Evolutionary conservation across 1,140 invertebrate species (phyloP).

Genomic region (Anastrepha ludens): DNA sequence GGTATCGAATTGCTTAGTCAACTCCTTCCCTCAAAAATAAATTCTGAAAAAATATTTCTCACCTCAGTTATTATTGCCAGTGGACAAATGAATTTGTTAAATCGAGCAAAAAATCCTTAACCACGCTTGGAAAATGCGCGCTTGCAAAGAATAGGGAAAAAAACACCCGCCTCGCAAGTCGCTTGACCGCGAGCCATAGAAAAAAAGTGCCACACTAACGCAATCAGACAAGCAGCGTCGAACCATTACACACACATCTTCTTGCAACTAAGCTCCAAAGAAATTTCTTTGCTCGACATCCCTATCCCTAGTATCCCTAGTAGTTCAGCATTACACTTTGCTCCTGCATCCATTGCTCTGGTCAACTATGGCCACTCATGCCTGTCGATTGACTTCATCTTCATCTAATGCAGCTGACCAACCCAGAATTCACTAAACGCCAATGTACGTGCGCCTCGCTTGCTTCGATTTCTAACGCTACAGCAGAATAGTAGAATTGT

Average conservation of each 20-base stretch:
- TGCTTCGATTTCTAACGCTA: background rate
- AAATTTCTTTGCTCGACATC: background rate
- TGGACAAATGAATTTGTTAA: background rate
- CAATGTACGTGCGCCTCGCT: background rate
- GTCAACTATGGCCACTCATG: slow-evolving; percentile 25
- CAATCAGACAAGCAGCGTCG: background rate
- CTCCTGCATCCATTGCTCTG: background rate
- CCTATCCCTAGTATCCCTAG: no score
- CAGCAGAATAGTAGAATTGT: background rate
- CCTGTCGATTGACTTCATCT: slow-evolving; percentile 37
- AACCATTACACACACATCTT: no score
- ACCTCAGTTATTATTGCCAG: background rate
- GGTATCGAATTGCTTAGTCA: no score
- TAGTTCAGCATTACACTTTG: background rate
- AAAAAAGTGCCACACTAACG: background rate
- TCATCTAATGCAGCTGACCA: slow-evolving; percentile 28
- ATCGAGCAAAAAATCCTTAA: background rate
- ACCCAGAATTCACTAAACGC: background rate
- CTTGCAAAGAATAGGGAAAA: background rate
- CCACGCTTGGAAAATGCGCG: background rate
- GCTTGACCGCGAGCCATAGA: background rate
- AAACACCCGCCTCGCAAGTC: no score
- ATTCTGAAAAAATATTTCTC: no score
- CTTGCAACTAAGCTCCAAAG: background rate
- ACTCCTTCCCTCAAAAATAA: no score